Base-by-base conservation (phyloP, 2,797 vertebrate genomes). In the Xenops minutus region DNA sequence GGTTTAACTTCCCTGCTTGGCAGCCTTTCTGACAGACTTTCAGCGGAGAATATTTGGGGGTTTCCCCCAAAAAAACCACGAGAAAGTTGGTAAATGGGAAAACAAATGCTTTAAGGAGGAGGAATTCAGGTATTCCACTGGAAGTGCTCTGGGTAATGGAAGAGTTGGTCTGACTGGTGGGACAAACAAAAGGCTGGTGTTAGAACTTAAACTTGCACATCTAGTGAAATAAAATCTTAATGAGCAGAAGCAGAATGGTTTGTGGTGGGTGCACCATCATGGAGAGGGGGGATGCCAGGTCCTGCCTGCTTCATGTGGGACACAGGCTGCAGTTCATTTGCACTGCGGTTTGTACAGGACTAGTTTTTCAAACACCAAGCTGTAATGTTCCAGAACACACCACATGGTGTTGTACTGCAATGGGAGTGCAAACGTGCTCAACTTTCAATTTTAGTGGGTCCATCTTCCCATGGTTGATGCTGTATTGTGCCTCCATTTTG, bases 311-410 rank as follows among this genome's bases (percentile, higher is more conserved):
- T 32, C 44, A 2, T 17, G 55, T 49, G 34, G 56, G 88, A 51
- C 30, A 3, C 11, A 5, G 2, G 2, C 69, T 83, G 73, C 66
- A 22, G 30, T 59, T 83, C 4, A 27, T 81, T 88, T 89, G 73
- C 73, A 23, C 58, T 69, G 79, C 54, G 80, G 58, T 76, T 76
- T 76, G 19, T 12, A 6, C 14, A 63, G 85, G 55, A 20, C 63
- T 93, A 0, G 29, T 87, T 93, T 56, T 90, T 77, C 36, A 62
- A 89, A 67, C 71, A 79, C 19, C 17, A 51, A 17, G 52, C n/a
- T n/a, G 52, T 41, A 6, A 20, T 14, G 27, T 30, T 84, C 2
- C 1, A 9, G 66, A 48, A 12, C 19, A 41, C 0, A 0, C 44
- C 67, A 44, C 49, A 1, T 62, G 58, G 21, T 79, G 88, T 72